Conservation (phyloP, 2,888 invertebrate genomes). For the Nymphalis polychloros region DNA sequence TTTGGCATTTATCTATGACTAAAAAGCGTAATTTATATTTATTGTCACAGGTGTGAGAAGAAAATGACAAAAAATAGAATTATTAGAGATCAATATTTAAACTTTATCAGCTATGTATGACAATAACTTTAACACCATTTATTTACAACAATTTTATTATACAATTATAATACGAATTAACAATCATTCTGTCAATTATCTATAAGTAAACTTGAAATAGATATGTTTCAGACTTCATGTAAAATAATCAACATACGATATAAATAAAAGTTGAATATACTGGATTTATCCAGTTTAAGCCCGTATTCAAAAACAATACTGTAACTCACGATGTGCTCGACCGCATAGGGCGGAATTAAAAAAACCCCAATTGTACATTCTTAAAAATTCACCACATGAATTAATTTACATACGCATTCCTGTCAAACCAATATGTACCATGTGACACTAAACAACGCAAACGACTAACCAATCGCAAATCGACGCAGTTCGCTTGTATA, state of each 20-base stretch:
- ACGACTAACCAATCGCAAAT: no score
- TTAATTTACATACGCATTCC: no score
- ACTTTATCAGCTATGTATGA: slow-evolving; percentile 41
- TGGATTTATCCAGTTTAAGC: no score
- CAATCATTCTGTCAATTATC: slow-evolving; percentile 55
- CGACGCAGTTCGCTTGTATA: no score
- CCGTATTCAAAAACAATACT: no score
- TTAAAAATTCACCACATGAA: no score
- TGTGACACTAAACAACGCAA: no score
- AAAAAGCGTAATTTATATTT: slow-evolving; percentile 80
- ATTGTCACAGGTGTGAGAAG: slow-evolving; percentile 80
- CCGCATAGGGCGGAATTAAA: no score
- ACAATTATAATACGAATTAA: slow-evolving; percentile 61
- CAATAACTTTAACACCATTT: slow-evolving; percentile 45
- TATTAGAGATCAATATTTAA: slow-evolving; percentile 42
- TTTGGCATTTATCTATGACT: slow-evolving; percentile 74
- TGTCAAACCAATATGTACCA: no score
- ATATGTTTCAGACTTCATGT: slow-evolving; percentile 71
- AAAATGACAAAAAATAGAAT: slow-evolving; percentile 57
- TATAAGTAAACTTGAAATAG: slow-evolving; percentile 68
- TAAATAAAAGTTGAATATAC: no score
- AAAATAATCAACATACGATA: slow-evolving; percentile 29
- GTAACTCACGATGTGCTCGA: no score
- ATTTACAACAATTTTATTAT: slow-evolving; percentile 56
- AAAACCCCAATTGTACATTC: no score